Evolutionary conservation across 2,888 invertebrate species (phyloP).

Genomic region (Carpatolechia fugitivella): DNA sequence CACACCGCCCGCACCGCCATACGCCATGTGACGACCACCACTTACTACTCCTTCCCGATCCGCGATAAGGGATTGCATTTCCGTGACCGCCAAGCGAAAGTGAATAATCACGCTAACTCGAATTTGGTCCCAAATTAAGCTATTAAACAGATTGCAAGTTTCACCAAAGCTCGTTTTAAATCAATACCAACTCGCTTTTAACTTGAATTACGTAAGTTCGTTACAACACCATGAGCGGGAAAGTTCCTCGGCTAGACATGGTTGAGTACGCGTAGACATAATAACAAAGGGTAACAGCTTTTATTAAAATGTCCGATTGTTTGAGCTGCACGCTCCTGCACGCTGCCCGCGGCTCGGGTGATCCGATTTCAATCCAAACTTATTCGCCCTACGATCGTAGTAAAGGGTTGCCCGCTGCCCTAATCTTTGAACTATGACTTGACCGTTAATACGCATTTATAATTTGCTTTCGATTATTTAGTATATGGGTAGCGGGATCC

Average conservation of each 20-base stretch:
- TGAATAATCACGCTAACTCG: slow-evolving; percentile 32
- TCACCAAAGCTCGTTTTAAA: not conserved
- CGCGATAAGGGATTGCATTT: slow-evolving; percentile 62
- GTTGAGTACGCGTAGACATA: slow-evolving; percentile 21
- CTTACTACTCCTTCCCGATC: slow-evolving; percentile 47
- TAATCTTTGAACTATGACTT: slow-evolving; percentile 80
- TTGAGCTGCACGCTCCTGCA: slow-evolving; percentile 51
- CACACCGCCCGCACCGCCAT: slow-evolving; percentile 20
- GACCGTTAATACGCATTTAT: slow-evolving; percentile 80
- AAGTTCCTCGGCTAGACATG: slow-evolving; percentile 6
- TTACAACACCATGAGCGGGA: slow-evolving; percentile 3
- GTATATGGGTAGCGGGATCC: slow-evolving; percentile 61
- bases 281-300: slow-evolving; percentile 43
- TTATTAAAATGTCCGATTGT: slow-evolving; percentile 61
- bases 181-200: not conserved
- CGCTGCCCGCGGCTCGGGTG: slow-evolving; percentile 35
- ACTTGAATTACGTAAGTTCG: slow-evolving; percentile 8
- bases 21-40: slow-evolving; percentile 41
- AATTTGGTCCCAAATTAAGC: slow-evolving; percentile 8
- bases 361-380: slow-evolving; percentile 67
- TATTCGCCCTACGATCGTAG: slow-evolving; percentile 59
- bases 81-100: slow-evolving; percentile 41
- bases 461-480: slow-evolving; percentile 78
- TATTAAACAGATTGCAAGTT: slow-evolving; percentile 1
- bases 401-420: slow-evolving; percentile 74